Base-by-base conservation (phyloP, 2,888 invertebrate genomes). In the Augiades crinisus region DNA sequence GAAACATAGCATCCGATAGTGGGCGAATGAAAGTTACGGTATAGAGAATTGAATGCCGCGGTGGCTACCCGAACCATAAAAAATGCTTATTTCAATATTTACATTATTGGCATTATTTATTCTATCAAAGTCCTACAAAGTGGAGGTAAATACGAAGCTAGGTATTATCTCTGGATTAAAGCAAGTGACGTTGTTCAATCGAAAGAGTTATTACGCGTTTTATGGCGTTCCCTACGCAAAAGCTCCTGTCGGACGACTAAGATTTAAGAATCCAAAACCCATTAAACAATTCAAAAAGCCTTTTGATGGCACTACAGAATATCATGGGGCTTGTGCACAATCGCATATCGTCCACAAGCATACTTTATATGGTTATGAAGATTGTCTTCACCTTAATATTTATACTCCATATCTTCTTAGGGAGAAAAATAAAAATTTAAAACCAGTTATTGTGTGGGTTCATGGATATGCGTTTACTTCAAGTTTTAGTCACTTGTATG, bases 301-400 rank as follows among this genome's bases (percentile, higher is more conserved):
- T 1, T 85, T 91, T 54, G 93, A 93, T 64, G 91, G 92, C 2
- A 90, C 91, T 13, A 89, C 84, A n/a, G 75, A 75, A 57, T 79
- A 73, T 33, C 75, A 75, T 33, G 86, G 85, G 0, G 73, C 85
- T 0, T 95, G 95, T 70, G 92, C 94, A 0, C 95, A 95, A 73
- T 63, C 85, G 0, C 92, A 92, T 54, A 77, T 88, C 6, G 75
- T 78, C 13, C 81, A 86, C 49, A 83, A 78, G 62, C 59, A 77
- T 14, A 70, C 65, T 1, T 14, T 75, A 14, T 82, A 72, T 64
- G 92, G 92, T 4, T 75, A 74, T 40, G 92, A 92, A 72, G 91
- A 92, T 66, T 95, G 94, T 61, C 86, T 95, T 0, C 91, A 91
- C 62, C 64, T 95, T n/a, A 95, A 95, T 68, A 91, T 95, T 4